These are phyloP conservation scores for Serranochromis macrocephalus DNA, from an alignment of 2,113 vertebrate genomes.

Conservation along the genomic window DNA sequence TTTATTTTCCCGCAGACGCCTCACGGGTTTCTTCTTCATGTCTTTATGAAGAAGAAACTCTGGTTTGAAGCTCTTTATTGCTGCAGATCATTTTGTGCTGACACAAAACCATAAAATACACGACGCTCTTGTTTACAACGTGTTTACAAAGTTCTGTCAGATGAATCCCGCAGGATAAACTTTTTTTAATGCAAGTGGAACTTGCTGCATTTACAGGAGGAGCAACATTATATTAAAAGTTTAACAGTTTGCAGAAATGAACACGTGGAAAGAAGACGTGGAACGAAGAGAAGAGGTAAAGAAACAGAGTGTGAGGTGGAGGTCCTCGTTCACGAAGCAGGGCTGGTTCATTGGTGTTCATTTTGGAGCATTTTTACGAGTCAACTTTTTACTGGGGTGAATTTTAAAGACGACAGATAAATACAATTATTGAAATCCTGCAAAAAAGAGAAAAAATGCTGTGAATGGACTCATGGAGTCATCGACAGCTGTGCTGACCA, in stretches of 20 bases:
- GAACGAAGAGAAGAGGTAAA: background rate
- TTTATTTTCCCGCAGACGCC: background rate
- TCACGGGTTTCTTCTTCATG: background rate
- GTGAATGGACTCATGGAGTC: background rate
- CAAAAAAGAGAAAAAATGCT: background rate
- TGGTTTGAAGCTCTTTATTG: background rate
- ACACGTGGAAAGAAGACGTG: background rate
- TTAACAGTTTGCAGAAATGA: background rate
- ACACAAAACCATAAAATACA: background rate
- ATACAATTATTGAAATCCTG: background rate
- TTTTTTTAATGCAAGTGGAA: background rate
- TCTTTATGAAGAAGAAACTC: background rate
- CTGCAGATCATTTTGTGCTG: background rate
- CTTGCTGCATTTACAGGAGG: rapidly evolving
- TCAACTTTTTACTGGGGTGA: background rate
- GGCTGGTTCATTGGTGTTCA: background rate
- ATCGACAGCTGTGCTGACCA: background rate
- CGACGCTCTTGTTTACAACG: background rate
- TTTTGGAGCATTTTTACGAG: background rate
- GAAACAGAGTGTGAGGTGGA: background rate
- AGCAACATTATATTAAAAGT: background rate
- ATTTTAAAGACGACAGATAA: background rate
- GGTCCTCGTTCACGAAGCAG: background rate
- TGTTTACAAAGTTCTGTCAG: background rate
- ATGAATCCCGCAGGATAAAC: background rate